Evolutionary conservation across 2,113 vertebrate species (phyloP).

Genomic region (Pycnonotus jocosus): DNA sequence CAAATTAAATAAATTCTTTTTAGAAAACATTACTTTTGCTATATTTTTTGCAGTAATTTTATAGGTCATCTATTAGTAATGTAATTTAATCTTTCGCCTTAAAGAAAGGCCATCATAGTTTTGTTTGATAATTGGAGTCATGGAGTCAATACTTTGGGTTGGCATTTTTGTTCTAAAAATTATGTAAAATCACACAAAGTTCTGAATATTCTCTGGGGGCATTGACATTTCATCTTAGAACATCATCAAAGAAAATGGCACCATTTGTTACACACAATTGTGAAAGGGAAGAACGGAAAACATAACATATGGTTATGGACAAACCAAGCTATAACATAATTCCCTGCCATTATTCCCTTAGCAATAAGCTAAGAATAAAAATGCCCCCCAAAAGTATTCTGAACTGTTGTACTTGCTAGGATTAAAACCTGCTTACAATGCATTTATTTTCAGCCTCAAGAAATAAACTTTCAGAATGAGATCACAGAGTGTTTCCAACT

Average conservation of each 20-base stretch:
- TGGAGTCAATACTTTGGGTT: neutral
- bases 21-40: neutral
- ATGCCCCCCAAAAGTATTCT: neutral
- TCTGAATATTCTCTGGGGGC: neutral
- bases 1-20: neutral
- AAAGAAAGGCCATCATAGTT: neutral
- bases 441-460: neutral
- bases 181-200: neutral
- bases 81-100: neutral
- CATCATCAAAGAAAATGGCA: neutral
- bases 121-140: neutral
- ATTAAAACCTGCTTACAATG: neutral
- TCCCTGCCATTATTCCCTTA: neutral
- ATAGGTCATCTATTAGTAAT: neutral
- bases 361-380: neutral
- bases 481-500: neutral
- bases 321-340: neutral
- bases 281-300: neutral
- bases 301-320: neutral
- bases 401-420: neutral
- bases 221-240: neutral
- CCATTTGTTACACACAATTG: rapidly evolving
- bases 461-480: neutral
- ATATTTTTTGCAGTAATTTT: neutral
- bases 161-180: neutral